These are phyloP conservation scores for Biston stratarius DNA, from an alignment of 2,888 invertebrate genomes.

Conservation along the genomic window DNA sequence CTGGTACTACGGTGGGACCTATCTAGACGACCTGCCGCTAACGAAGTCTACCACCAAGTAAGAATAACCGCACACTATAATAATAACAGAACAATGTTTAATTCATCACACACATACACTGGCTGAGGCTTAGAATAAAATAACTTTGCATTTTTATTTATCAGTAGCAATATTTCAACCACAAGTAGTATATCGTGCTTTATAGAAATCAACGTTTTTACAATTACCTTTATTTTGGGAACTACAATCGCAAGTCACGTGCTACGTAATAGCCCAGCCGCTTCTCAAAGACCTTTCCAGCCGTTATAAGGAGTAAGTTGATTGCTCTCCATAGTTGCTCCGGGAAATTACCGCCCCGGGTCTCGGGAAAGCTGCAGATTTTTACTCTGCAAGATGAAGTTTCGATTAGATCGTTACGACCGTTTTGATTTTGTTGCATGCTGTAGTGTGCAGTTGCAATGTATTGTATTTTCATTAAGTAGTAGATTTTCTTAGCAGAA, in stretches of 20 bases:
- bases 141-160: no score
- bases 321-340: slow-evolving; percentile 62
- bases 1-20: no score
- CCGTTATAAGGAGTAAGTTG: slow-evolving; percentile 63
- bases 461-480: neutral
- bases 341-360: slow-evolving; percentile 51
- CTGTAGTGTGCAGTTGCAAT: neutral
- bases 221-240: neutral
- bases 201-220: no score
- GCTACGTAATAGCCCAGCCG: slow-evolving; percentile 9
- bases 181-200: no score
- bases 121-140: no score
- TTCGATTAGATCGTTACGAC: slow-evolving; percentile 30
- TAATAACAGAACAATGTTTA: no score
- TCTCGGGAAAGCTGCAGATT: slow-evolving; percentile 34
- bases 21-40: no score
- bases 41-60: no score
- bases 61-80: no score
- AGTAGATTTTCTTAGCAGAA: no score
- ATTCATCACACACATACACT: no score
- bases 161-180: no score
- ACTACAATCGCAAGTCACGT: neutral
- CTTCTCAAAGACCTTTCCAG: slow-evolving; percentile 36
- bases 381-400: slow-evolving; percentile 30
- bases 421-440: slow-evolving; percentile 23